Evolutionary conservation across 2,113 vertebrate species (phyloP).

Genomic region (Malurus melanocephalus): DNA sequence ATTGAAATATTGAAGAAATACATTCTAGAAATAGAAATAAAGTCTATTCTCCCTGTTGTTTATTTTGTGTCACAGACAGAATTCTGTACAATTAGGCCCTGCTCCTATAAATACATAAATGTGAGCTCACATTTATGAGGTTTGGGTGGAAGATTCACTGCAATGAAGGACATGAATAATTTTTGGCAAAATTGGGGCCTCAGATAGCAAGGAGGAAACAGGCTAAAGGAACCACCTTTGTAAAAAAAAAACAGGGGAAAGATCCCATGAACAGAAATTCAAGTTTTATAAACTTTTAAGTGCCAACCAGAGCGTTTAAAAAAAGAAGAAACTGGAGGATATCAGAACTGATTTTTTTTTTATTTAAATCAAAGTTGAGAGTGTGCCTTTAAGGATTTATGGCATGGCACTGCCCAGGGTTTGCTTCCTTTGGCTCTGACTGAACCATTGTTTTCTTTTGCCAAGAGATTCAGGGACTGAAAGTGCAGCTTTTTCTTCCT

Average conservation of each 20-base stretch:
- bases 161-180: not conserved
- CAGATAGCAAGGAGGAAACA: conserved; percentile 4
- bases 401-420: not conserved
- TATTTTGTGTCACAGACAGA: conserved; percentile 10
- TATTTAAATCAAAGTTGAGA: not conserved
- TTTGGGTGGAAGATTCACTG: not conserved
- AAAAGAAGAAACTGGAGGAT: not conserved
- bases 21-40: not conserved
- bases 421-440: not conserved
- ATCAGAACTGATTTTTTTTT: not conserved
- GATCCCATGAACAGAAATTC: not conserved
- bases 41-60: not conserved
- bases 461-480: not conserved
- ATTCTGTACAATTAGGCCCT: not conserved
- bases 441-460: conserved; percentile 3
- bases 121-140: conserved; percentile 26
- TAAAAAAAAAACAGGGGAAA: conserved; percentile 11
- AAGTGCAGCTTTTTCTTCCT: not conserved
- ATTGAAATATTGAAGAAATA: not conserved
- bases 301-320: not conserved
- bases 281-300: not conserved
- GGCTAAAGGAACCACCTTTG: conserved; percentile 49
- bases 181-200: conserved; percentile 29
- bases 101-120: conserved; percentile 18
- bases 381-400: not conserved